These are phyloP conservation scores for Chamaedrilus cognettii DNA, from an alignment of 2,888 invertebrate species.

Conservation along the genomic window DNA sequence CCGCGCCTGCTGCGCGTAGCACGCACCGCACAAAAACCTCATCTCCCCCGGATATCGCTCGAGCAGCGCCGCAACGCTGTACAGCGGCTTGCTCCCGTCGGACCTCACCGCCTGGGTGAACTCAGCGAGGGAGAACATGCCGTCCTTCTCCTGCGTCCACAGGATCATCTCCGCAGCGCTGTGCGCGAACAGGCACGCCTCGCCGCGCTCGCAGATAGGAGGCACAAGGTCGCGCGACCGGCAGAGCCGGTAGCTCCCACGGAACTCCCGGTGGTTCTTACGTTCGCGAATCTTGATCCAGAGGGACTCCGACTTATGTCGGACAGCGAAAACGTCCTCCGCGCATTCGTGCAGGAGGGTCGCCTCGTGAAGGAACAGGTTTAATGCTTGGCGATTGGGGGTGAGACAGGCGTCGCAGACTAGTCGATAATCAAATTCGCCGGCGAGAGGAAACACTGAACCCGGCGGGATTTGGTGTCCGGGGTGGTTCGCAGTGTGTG, in stretches of 20 bases:
- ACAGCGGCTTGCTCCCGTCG: constrained; percentile 18
- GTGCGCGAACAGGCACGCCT: constrained; percentile 52
- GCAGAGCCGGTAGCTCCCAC: constrained; percentile 48
- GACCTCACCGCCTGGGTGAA: constrained; percentile 48
- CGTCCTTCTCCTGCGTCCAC: constrained; percentile 53
- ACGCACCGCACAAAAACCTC: constrained; percentile 47
- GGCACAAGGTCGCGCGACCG: constrained; percentile 35
- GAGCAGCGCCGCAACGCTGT: constrained; percentile 5
- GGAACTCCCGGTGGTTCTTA: constrained; percentile 45
- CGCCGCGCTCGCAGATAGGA: constrained; percentile 32
- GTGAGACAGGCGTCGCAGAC: constrained; percentile 43
- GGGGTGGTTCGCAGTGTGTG: too few species aligned
- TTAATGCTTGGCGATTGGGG: constrained; percentile 14
- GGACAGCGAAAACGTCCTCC: constrained; percentile 46
- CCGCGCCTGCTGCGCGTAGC: constrained; percentile 44
- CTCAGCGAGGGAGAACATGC: constrained; percentile 47
- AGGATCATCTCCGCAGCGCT: constrained; percentile 46
- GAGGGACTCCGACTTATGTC: constrained; percentile 19
- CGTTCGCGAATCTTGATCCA: constrained; percentile 49
- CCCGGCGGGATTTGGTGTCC: too few species aligned
- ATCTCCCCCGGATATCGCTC: constrained; percentile 46
- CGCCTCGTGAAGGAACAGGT: constrained; percentile 9
- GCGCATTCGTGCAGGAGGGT: constrained; percentile 42
- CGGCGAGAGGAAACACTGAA: constrained; percentile 33
- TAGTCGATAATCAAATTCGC: constrained; percentile 39